Percentiles rank a stretch among this genome's conserved stretches.
phyloP scores from a whole-genome alignment of 2,113 vertebrate genomes.

The Gila orcuttii region DNA sequence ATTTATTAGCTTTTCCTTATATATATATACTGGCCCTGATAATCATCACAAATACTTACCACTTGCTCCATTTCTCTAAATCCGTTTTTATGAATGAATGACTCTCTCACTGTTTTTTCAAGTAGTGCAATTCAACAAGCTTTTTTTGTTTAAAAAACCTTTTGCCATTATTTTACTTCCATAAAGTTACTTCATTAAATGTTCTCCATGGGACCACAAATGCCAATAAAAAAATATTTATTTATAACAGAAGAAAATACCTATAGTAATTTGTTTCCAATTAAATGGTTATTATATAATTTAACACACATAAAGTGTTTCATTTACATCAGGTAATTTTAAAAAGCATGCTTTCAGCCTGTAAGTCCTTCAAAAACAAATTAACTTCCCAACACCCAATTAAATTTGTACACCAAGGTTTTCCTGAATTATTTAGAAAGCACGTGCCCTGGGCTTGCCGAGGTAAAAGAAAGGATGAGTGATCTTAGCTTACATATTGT shows the following conservation, averaged over 20 bases:
- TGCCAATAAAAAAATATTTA: neutral
- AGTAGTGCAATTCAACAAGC: no score
- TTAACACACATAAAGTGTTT: neutral
- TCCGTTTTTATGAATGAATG: no score
- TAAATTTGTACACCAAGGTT: slow-evolving; percentile 56
- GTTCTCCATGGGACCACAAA: no score
- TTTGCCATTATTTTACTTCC: no score
- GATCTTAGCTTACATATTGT: slow-evolving; percentile 60
- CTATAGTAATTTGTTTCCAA: neutral
- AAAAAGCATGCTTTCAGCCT: neutral
- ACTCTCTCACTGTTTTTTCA: no score
- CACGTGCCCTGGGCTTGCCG: slow-evolving; percentile 43
- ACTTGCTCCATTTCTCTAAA: no score
- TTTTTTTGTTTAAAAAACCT: no score
- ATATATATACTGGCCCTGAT: no score
- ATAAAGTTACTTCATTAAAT: neutral
- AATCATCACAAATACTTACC: no score
- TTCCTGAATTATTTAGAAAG: slow-evolving; percentile 56
- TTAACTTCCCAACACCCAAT: slow-evolving; percentile 49
- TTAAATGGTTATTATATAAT: neutral
- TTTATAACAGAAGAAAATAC: neutral
- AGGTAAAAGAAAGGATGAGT: slow-evolving; percentile 59
- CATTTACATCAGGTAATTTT: neutral
- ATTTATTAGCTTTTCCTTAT: no score
- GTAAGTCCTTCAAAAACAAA: slow-evolving; percentile 46